Conservation (phyloP, 2,797 vertebrate species). For the Xerus rutilus region DNA sequence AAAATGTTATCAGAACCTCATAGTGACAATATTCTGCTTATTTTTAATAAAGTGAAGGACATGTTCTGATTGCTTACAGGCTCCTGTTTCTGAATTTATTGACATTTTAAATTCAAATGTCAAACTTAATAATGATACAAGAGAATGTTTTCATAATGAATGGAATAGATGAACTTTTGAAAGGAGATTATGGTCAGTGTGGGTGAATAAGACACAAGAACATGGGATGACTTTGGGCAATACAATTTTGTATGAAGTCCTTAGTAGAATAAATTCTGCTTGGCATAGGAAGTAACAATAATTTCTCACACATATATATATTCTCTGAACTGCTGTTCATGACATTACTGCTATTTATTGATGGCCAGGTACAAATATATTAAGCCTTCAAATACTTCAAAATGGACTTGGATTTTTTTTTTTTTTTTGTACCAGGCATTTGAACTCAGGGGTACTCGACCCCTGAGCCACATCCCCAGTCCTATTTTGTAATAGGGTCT, state of each 20-base stretch:
- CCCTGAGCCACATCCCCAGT: no score
- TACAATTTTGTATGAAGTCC: neutral
- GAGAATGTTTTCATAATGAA: constrained; percentile 67
- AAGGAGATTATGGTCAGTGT: neutral
- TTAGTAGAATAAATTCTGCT: neutral
- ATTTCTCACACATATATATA: neutral
- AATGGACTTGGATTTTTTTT: no score
- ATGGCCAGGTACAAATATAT: neutral
- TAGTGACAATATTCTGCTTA: neutral
- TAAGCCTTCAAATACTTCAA: neutral
- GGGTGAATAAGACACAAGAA: constrained; percentile 43
- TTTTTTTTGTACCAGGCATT: no score
- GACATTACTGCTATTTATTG: neutral
- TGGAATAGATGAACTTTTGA: constrained; percentile 49
- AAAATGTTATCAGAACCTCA: constrained; percentile 56
- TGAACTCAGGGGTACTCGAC: no score
- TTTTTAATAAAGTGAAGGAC: constrained; percentile 59
- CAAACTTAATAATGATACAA: constrained; percentile 61
- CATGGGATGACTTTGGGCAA: neutral
- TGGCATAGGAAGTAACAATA: neutral
- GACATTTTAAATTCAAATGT: constrained; percentile 79
- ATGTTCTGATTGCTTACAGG: neutral
- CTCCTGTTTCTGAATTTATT: constrained; percentile 49
- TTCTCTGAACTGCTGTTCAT: neutral
- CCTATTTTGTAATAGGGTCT: no score